Evolutionary conservation across 2,888 invertebrate genomes (phyloP).

Genomic region (Zootermopsis nevadensis): DNA sequence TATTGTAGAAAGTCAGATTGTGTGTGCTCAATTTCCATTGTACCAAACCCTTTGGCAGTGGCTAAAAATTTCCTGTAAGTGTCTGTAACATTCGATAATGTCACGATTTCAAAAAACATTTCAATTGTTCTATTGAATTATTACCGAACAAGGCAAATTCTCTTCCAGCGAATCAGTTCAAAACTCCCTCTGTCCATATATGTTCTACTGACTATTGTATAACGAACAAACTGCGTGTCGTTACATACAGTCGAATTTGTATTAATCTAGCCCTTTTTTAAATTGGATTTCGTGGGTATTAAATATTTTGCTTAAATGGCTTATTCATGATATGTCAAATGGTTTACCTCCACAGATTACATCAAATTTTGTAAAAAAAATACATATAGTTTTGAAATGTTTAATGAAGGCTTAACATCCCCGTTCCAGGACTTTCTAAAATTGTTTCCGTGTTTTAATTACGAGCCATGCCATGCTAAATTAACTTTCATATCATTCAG

Average conservation of each 20-base stretch:
- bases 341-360: not conserved
- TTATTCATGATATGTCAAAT: not conserved
- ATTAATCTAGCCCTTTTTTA: not conserved
- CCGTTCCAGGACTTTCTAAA: not conserved
- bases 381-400: conserved; percentile 15
- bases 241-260: not conserved
- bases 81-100: not conserved
- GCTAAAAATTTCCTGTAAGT: not conserved
- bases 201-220: not conserved
- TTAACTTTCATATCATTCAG: conserved; percentile 12
- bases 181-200: not conserved
- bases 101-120: not conserved
- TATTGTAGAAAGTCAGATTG: too few species aligned
- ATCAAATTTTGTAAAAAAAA: not conserved
- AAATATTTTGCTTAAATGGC: not conserved
- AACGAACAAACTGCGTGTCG: not conserved
- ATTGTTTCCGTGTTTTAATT: conserved; percentile 10
- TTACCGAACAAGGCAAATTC: not conserved
- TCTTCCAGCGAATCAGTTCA: not conserved
- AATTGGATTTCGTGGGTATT: not conserved
- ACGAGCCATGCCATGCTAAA: not conserved
- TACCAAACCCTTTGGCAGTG: not conserved
- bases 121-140: not conserved
- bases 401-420: conserved; percentile 1
- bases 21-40: not conserved